Evolutionary conservation across 1,140 invertebrate species (phyloP), one percentile per base, ranked within the genome.

Genomic region (Tenebrio molitor): DNA sequence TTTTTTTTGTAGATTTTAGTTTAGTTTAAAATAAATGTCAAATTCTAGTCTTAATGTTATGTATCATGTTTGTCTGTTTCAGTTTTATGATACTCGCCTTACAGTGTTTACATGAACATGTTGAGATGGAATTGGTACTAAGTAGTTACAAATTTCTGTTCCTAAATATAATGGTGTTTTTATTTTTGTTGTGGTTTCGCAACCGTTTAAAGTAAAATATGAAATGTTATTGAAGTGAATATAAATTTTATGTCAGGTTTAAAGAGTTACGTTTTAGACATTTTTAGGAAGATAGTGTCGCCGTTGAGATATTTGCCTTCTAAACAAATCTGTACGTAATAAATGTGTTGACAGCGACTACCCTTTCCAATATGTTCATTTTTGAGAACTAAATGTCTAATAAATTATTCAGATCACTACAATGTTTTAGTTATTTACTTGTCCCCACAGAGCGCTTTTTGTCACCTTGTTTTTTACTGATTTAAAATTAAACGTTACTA

Each of bases 171-270:
- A 29, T 29, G 25, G 8, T 29, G 25, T 29, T 29, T 8, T 29
- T 15, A 8, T 10, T 50, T 50, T 19, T 21, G 44, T 50, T 50
- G 44, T 50, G 17, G 44, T 50, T 46, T 41, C 7, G 4, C 3
- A 4, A 29, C 25, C 25, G 8, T 29, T 29, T 29, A 29, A 29
- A 29, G 8, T 4, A 16, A 17, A 17, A 16, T 46, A 46, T 17
- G 23, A 29, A 58, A 58, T 58, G 50, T 58, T 58, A 50, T 17
- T 50, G 29, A 5, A 39, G 12, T 39, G 6, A 58, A 29, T 58
- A 58, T 58, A 58, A 58, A 58, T 58, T 58, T 58, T 58, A 58
- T 29, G 50, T 58, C 50, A 58, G 50, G 12, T 39, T 39, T 39
- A 39, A 29, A 29, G 25, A 29, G 36, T 29, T 58, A 58, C 25